A percentile compares a stretch with the other conserved stretches of the same genome.
Conservation (phyloP, 2,888 invertebrate genomes). For the Dasypogon diadema region DNA sequence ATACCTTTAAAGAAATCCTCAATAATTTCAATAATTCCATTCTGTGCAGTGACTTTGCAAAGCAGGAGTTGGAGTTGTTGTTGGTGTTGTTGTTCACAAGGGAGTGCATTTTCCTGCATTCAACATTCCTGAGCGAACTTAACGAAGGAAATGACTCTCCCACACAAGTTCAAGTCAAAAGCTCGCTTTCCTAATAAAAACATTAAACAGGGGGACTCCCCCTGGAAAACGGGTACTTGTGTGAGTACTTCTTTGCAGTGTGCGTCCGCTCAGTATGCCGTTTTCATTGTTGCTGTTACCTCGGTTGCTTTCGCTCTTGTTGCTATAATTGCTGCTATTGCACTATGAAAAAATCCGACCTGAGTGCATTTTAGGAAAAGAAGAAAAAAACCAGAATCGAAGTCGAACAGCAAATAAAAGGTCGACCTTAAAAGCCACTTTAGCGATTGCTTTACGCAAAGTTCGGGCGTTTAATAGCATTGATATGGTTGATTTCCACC, state of each 20-base stretch:
- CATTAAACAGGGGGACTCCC: not conserved
- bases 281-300: slow-evolving; percentile 48
- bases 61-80: not conserved
- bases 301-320: slow-evolving; percentile 42
- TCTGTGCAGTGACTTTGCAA: too few species aligned
- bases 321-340: slow-evolving; percentile 45
- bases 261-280: slow-evolving; percentile 22
- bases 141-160: slow-evolving; percentile 39
- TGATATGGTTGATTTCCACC: slow-evolving; percentile 24
- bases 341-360: slow-evolving; percentile 46
- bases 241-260: slow-evolving; percentile 14
- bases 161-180: slow-evolving; percentile 15
- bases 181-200: not conserved
- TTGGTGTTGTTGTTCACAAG: not conserved
- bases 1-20: too few species aligned
- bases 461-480: slow-evolving; percentile 9
- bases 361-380: slow-evolving; percentile 34
- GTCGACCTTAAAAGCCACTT: not conserved
- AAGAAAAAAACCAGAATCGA: not conserved
- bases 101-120: slow-evolving; percentile 25
- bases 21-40: too few species aligned
- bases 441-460: slow-evolving; percentile 3
- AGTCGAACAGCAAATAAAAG: not conserved
- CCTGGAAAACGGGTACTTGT: not conserved
- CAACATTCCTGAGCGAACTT: slow-evolving; percentile 36